These are phyloP conservation scores for Drosophila setifemur DNA, from an alignment of 1,140 invertebrate species.

Conservation along the genomic window DNA sequence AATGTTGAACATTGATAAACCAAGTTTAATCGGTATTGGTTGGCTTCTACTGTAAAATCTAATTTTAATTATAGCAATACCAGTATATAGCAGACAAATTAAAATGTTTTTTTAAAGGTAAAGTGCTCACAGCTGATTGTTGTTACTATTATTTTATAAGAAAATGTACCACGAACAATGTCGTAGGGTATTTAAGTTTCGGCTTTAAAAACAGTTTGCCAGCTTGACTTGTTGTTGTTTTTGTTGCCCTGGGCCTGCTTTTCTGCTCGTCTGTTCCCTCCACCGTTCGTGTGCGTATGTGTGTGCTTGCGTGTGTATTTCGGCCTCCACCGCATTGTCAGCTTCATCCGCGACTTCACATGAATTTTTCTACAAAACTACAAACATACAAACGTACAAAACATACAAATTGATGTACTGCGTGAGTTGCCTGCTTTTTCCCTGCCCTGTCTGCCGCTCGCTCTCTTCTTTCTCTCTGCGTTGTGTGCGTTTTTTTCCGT, in stretches of 20 bases:
- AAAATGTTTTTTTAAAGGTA: too few relatives aligned
- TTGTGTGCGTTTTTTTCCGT: constrained; percentile 43
- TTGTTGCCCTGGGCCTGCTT: constrained; percentile 55
- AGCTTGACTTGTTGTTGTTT: constrained; percentile 13
- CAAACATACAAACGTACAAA: constrained; percentile 19
- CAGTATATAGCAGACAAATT: too few relatives aligned
- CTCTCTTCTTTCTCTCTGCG: not conserved
- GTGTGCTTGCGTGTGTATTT: constrained; percentile 38
- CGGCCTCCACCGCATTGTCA: constrained; percentile 64
- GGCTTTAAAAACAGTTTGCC: not conserved
- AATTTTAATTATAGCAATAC: too few relatives aligned
- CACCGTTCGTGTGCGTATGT: constrained; percentile 16
- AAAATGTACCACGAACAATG: too few relatives aligned
- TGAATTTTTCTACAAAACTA: constrained; percentile 42
- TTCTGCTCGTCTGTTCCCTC: constrained; percentile 40
- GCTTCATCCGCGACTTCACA: constrained; percentile 60
- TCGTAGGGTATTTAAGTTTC: not conserved
- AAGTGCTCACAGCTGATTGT: too few relatives aligned
- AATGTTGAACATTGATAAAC: too few relatives aligned
- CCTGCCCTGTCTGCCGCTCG: not conserved
- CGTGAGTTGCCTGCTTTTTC: constrained; percentile 23
- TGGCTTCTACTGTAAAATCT: too few relatives aligned
- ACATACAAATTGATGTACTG: constrained; percentile 7
- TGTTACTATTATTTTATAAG: too few relatives aligned
- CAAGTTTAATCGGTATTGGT: too few relatives aligned